phyloP scores from a whole-genome alignment of 2,888 invertebrate species.

The Hylaea fasciaria region DNA sequence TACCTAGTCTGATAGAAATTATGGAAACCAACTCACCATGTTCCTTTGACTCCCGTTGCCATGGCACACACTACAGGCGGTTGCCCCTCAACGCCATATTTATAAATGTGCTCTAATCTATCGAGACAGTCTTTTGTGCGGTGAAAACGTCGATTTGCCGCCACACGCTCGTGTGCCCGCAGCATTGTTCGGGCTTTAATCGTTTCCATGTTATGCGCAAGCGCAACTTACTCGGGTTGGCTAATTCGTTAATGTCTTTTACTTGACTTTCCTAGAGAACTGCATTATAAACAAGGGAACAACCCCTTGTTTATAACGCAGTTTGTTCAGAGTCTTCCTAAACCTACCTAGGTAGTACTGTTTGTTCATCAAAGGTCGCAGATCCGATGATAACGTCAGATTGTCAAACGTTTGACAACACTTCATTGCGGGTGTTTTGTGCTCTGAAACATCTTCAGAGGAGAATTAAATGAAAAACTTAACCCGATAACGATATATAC shows the following conservation, averaged over 20 bases:
- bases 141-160: conserved; percentile 61
- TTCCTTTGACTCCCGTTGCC: conserved; percentile 8
- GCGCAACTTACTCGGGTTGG: conserved; percentile 34
- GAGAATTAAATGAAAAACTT: too few relatives aligned
- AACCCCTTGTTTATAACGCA: too few relatives aligned
- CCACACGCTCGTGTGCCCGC: conserved; percentile 43
- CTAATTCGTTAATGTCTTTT: conserved; percentile 21
- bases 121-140: conserved; percentile 33
- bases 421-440: too few relatives aligned
- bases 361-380: too few relatives aligned
- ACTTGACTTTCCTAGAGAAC: background rate
- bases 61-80: conserved; percentile 27
- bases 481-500: too few relatives aligned
- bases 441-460: too few relatives aligned
- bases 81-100: conserved; percentile 26
- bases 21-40: conserved; percentile 24
- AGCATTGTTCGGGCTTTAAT: conserved; percentile 47
- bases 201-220: conserved; percentile 58
- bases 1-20: too few relatives aligned
- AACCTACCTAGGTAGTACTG: too few relatives aligned
- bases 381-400: too few relatives aligned
- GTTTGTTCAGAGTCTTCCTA: too few relatives aligned
- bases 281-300: too few relatives aligned
- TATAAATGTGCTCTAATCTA: conserved; percentile 32
- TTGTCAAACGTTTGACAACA: too few relatives aligned